Evolutionary conservation across 2,113 vertebrate species (phyloP).

Genomic region (Xenopus tropicalis): DNA sequence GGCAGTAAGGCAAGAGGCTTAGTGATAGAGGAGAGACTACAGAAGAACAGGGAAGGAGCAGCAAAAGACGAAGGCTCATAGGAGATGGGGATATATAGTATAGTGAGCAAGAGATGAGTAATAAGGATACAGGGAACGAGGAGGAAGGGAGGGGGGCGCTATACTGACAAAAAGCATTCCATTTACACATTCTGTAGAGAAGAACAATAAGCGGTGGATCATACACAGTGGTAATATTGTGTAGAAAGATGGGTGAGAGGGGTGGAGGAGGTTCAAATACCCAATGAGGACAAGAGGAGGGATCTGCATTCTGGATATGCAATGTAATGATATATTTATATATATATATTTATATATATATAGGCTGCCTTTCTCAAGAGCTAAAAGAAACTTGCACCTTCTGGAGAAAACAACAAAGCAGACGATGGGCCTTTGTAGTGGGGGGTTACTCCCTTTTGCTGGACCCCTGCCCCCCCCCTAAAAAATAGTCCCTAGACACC

Average conservation of each 20-base stretch:
- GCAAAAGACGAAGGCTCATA: neutral
- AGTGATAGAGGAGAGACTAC: neutral
- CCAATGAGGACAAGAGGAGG: constrained; percentile 35
- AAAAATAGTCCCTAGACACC: too few species aligned
- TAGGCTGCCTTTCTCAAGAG: constrained; percentile 28
- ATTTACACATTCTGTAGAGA: constrained; percentile 42
- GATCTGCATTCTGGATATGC: constrained; percentile 38
- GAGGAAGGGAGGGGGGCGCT: constrained; percentile 10
- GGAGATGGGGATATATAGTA: neutral
- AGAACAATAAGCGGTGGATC: constrained; percentile 21
- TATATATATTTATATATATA: constrained; percentile 31
- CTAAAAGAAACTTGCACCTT: constrained; percentile 34
- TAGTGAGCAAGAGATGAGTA: neutral
- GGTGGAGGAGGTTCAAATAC: constrained; percentile 27
- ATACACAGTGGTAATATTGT: constrained; percentile 45
- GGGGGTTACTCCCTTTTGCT: neutral
- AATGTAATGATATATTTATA: constrained; percentile 31
- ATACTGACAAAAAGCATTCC: constrained; percentile 42
- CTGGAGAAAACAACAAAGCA: constrained; percentile 10
- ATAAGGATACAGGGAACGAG: neutral
- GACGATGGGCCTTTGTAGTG: constrained; percentile 8
- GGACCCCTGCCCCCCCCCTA: neutral
- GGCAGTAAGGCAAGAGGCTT: neutral
- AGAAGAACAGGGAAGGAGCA: neutral
- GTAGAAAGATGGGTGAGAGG: constrained; percentile 23